Evolutionary conservation across 2,888 invertebrate species (phyloP), one percentile per base, ranked within the genome.

Genomic region (Platycnemis pennipes): DNA sequence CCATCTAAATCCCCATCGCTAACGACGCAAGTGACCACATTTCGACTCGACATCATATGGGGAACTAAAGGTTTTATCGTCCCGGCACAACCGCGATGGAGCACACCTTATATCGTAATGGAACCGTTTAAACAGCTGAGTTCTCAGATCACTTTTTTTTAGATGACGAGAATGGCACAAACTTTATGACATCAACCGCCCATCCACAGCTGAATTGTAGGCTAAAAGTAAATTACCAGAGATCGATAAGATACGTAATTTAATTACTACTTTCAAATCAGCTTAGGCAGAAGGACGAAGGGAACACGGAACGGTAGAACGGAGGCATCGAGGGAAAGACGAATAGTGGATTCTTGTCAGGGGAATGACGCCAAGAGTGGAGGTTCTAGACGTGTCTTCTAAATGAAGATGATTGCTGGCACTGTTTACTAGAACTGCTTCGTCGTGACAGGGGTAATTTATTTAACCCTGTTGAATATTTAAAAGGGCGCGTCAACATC

Each of bases 401-500:
- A 77, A 37, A 31, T 37, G 77, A 77, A 77, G 77, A 5, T 37
- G 77, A 37, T 77, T 16, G 31, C 77, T 77, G 77, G 77, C 77
- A 77, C 77, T 77, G 77, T 77, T 77, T 31, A 77, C 77, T 37
- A 13, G 77, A 16, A 37, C 11, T 16, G 77, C 77, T 77, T 77
- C 77, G 4, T 77, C 77, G 26, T 37, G 77, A 37, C 77, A 77
- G 77, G 77, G 11, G 77, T 77, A 77, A 77, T 77, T 77, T 77
- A 77, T n/a, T 77, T 26, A 77, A 77, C 77, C 31, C 5, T 8
- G 31, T 77, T 77, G 77, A 77, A 77, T n/a, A 37, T 37, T 77
- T 77, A 37, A 77, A 77, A 77, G n/a, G 77, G 77, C 77, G 37
- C 77, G 77, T 37, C 77, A 77, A 77, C 77, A 13, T 31, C 77